Conservation (phyloP, 2,797 vertebrate genomes). For the Silurus lanzhouensis region DNA sequence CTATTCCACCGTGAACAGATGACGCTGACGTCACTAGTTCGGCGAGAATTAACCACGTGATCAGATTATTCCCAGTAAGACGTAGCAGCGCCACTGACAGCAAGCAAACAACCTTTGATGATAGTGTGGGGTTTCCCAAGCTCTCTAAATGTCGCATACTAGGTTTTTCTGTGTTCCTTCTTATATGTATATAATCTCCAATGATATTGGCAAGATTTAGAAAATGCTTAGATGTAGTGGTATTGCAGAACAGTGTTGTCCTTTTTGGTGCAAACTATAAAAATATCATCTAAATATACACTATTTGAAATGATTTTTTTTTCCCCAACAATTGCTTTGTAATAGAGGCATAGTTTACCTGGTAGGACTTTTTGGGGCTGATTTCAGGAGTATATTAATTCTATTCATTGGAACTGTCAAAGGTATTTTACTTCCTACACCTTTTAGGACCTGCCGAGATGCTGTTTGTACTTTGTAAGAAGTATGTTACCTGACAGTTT, state of each 20-base stretch:
- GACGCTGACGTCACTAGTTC: conserved; percentile 37
- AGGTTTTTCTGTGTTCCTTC: neutral
- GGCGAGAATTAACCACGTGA: conserved; percentile 36
- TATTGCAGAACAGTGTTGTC: neutral
- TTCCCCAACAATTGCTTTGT: neutral
- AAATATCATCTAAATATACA: neutral
- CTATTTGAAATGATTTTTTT: neutral
- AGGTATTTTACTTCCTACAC: neutral
- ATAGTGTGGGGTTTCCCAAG: neutral
- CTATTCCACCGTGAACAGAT: neutral
- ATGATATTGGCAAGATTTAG: neutral
- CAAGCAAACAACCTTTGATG: too few relatives aligned
- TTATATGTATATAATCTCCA: neutral
- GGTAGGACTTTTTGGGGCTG: too few relatives aligned
- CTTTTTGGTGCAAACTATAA: neutral
- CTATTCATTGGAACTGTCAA: neutral
- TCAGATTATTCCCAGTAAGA: conserved; percentile 13
- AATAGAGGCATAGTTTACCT: neutral
- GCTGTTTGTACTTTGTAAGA: neutral
- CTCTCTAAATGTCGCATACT: neutral
- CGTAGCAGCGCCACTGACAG: neutral
- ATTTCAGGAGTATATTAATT: neutral
- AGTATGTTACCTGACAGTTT: neutral
- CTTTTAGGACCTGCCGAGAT: neutral
- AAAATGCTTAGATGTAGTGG: neutral